A percentile compares a stretch with the other conserved stretches of the same genome.
phyloP scores from a whole-genome alignment of 2,113 vertebrate species.

The Candoia aspera region DNA sequence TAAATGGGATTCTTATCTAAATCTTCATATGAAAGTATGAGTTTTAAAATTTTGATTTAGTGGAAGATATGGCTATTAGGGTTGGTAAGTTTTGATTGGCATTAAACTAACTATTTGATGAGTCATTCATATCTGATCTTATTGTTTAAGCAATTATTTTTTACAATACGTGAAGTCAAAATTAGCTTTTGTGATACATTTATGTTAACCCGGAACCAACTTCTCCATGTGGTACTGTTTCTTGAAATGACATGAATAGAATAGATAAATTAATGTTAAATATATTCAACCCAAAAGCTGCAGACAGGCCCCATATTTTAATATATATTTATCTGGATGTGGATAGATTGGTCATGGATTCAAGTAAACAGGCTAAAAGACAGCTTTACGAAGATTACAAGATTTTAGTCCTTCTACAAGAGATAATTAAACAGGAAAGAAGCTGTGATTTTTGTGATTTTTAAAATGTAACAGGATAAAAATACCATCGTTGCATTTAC shows the following conservation, averaged over 20 bases:
- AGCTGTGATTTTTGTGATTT: conserved; percentile 67
- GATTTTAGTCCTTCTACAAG: conserved; percentile 65
- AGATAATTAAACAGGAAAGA: conserved; percentile 65
- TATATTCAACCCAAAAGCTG: conserved; percentile 18
- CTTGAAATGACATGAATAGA: neutral
- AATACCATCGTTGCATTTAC: conserved; percentile 57
- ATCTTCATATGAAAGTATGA: neutral
- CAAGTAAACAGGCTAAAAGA: conserved; percentile 53
- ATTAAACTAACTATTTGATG: neutral
- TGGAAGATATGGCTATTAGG: neutral
- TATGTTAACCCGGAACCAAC: neutral
- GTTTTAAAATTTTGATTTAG: neutral
- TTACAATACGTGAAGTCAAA: neutral
- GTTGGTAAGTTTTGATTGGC: neutral
- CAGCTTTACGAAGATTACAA: conserved; percentile 63
- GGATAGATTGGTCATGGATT: conserved; percentile 38
- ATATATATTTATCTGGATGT: conserved; percentile 51
- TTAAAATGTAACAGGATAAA: conserved; percentile 54
- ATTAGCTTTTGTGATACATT: neutral
- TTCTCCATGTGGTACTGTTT: too few relatives aligned
- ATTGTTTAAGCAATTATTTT: neutral
- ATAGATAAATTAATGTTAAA: conserved; percentile 40
- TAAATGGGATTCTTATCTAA: neutral
- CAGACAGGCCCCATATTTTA: conserved; percentile 21
- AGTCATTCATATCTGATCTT: neutral